phyloP scores from a whole-genome alignment of 1,140 invertebrate genomes.

The Sarcophaga peregrina region DNA sequence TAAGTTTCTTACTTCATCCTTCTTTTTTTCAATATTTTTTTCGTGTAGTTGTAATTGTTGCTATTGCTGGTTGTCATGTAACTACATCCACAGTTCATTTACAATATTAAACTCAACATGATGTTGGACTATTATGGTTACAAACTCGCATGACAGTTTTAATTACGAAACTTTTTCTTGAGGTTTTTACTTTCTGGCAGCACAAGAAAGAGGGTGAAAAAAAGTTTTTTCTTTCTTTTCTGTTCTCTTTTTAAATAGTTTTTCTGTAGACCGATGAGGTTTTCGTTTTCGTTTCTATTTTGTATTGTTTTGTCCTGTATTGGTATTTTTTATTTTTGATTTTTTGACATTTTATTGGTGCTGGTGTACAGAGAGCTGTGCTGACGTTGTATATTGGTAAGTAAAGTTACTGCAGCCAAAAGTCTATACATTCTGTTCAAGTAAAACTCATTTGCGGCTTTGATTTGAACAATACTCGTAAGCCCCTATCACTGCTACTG shows the following conservation, averaged over 20 bases:
- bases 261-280: not conserved
- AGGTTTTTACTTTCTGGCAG: not conserved
- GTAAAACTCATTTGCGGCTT: slow-evolving; percentile 16
- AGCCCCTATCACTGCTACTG: not conserved
- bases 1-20: not conserved
- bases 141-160: slow-evolving; percentile 24
- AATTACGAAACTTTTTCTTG: slow-evolving; percentile 27
- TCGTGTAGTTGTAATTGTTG: too few species aligned
- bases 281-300: not conserved
- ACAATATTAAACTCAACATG: slow-evolving; percentile 21
- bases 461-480: not conserved
- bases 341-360: slow-evolving; percentile 25
- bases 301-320: not conserved
- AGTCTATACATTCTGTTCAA: not conserved
- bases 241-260: too few species aligned
- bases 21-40: not conserved
- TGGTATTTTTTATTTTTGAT: not conserved
- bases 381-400: not conserved
- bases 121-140: slow-evolving; percentile 25
- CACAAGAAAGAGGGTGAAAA: too few species aligned
- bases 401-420: not conserved
- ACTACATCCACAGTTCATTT: slow-evolving; percentile 18
- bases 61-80: not conserved
- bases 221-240: too few species aligned
- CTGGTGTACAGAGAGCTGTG: not conserved